Evolutionary conservation across 2,797 vertebrate species (phyloP), one percentile per base, ranked within the genome.

Genomic region (Benthosema pterotum): DNA sequence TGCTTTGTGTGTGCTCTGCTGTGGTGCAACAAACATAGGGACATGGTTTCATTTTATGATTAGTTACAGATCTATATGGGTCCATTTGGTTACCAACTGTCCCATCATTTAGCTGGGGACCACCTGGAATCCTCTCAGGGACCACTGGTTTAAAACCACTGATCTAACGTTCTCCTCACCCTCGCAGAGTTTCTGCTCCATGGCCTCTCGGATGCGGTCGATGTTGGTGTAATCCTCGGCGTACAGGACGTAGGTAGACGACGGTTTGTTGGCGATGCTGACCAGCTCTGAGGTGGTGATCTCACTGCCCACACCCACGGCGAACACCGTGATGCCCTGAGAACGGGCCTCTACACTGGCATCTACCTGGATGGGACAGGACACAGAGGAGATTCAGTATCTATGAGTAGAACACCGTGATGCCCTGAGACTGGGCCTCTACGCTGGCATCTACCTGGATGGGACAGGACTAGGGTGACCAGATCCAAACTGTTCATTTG

Each of bases 181-280:
- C 88, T 94, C 93, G 76, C 94, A 94, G 42, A 94, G 88, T 67
- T 90, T 94, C 76, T 94, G 93, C 65, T 93, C 82, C 94, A 94
- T 93, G 25, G 91, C 86, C 4, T 93, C 92, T 25, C 90, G 82
- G 54, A 94, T 93, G 2, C 80, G 89, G 14, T 89, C 89, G 1
- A 94, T 94, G 75, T 83, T 92, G 54, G 85, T 91, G 75, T 94
- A 94, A 80, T 94, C 91, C 57, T 94, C 87, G 0, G 93, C 92
- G 11, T 91, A 92, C 4, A 94, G 81, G 18, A 94, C 92, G 2
- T 94, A 94, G 16, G 88, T 83, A 2, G 87, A 85, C 7, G 88
- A 75, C 0, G 94, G 93, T 43, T 83, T 88, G 67, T 94, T 94
- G 62, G 92, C 93, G 7, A 94, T 94, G 28, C 91, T 85, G 16